Evolutionary conservation across 2,888 invertebrate species (phyloP).

Genomic region (Euphydryas editha): DNA sequence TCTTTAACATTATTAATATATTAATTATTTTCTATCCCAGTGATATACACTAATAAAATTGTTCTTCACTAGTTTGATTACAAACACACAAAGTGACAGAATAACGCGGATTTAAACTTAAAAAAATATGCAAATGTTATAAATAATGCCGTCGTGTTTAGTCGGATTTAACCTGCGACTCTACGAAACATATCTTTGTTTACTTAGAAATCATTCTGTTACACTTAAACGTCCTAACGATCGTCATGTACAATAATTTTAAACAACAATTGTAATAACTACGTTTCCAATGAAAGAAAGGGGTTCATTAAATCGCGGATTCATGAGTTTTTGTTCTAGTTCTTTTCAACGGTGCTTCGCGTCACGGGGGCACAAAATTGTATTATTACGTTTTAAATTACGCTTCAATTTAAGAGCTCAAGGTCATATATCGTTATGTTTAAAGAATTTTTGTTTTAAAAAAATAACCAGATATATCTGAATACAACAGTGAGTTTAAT

Average conservation of each 20-base stretch:
- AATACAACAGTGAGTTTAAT: neutral
- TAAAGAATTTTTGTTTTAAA: neutral
- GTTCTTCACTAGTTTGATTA: too few relatives aligned
- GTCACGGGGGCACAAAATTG: constrained; percentile 29
- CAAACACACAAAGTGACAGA: too few relatives aligned
- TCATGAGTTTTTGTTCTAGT: constrained; percentile 34
- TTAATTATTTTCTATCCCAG: too few relatives aligned
- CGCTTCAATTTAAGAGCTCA: constrained; percentile 32
- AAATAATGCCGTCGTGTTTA: too few relatives aligned
- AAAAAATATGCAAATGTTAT: too few relatives aligned
- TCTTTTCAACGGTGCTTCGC: constrained; percentile 33
- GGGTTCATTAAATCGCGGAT: constrained; percentile 46
- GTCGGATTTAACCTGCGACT: too few relatives aligned
- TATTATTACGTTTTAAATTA: constrained; percentile 31
- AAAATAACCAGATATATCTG: too few relatives aligned
- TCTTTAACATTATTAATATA: too few relatives aligned
- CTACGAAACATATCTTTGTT: too few relatives aligned
- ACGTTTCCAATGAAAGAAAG: constrained; percentile 18
- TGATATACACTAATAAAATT: too few relatives aligned
- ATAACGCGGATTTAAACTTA: too few relatives aligned
- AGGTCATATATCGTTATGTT: constrained; percentile 23
- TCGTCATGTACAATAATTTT: neutral
- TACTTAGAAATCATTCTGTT: neutral
- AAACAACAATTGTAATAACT: neutral
- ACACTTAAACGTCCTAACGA: neutral